Conservation (phyloP, 1,140 invertebrate species). For the Lepidurus packardi region DNA sequence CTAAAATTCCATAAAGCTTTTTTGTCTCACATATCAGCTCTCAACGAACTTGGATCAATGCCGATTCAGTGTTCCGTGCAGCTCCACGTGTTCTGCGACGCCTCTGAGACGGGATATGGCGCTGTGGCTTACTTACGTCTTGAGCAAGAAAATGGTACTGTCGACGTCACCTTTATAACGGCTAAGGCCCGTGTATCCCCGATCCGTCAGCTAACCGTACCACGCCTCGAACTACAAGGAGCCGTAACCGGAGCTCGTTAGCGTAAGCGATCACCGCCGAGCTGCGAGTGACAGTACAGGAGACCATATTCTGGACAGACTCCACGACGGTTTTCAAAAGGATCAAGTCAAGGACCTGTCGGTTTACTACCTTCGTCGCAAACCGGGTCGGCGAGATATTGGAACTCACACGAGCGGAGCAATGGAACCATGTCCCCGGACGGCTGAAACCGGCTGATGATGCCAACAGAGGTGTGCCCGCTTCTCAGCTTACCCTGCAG, state of each 20-base stretch:
- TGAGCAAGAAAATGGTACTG: neutral
- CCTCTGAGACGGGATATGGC: constrained; percentile 39
- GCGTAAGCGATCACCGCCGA: neutral
- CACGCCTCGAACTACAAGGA: constrained; percentile 32
- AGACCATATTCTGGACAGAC: constrained; percentile 28
- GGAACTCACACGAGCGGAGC: no score
- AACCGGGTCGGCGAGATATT: no score
- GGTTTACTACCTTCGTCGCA: constrained; percentile 25
- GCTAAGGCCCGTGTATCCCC: constrained; percentile 43
- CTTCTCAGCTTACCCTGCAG: no score
- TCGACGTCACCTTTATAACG: neutral
- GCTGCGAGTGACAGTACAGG: neutral
- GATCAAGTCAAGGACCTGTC: neutral
- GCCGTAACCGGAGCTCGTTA: constrained; percentile 20
- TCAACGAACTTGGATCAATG: no score
- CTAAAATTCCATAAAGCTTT: no score
- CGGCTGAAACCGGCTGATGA: no score
- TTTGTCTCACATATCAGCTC: no score
- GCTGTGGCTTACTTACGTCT: constrained; percentile 40
- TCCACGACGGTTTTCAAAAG: constrained; percentile 27
- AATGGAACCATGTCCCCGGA: no score
- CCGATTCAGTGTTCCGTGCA: no score
- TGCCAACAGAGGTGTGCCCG: no score
- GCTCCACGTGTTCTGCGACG: no score
- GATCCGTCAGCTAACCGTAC: constrained; percentile 35